These are phyloP conservation scores for Ciconia maguari DNA, from an alignment of 2,113 vertebrate genomes.

Conservation along the genomic window DNA sequence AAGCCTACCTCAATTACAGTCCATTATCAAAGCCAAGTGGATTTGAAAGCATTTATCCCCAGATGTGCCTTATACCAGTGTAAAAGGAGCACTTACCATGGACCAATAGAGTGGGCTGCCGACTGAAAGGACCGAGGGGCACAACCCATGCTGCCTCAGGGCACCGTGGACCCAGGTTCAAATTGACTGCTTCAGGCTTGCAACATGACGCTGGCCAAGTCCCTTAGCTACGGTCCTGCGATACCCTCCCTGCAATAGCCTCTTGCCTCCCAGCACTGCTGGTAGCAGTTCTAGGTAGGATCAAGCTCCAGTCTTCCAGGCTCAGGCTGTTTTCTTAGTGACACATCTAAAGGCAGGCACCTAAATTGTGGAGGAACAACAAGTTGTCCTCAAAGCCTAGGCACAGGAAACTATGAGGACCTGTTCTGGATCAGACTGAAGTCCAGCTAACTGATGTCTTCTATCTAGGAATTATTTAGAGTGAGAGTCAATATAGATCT, in stretches of 20 bases:
- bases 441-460: background rate
- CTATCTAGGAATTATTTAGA: background rate
- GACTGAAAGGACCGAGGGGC: background rate
- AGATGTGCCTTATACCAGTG: background rate
- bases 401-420: background rate
- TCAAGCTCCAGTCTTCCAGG: background rate
- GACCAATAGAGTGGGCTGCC: background rate
- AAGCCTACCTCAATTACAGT: background rate
- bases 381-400: background rate
- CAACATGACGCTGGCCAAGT: background rate
- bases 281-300: background rate
- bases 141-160: background rate
- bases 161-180: accelerated
- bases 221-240: background rate
- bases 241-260: background rate
- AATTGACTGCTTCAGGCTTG: background rate
- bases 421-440: background rate
- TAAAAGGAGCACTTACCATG: background rate
- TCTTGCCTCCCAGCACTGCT: background rate
- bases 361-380: background rate
- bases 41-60: background rate
- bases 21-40: background rate
- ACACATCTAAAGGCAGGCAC: background rate
- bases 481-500: background rate
- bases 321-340: background rate